phyloP scores from a whole-genome alignment of 2,888 invertebrate species.

The Mythimna lalbum region DNA sequence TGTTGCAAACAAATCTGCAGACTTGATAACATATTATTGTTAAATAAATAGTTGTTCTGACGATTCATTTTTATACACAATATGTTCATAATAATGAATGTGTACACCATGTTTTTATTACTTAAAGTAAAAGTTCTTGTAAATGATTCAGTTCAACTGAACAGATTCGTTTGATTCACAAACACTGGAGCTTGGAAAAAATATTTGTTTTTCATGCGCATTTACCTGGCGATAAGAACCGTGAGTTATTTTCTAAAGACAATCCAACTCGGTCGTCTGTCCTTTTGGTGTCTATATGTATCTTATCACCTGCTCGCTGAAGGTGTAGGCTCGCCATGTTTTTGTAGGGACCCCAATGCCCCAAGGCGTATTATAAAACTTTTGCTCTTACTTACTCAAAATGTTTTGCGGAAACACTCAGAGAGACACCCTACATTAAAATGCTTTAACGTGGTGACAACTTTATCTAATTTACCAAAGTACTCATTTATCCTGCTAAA shows the following conservation, averaged over 20 bases:
- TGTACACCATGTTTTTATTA: background rate
- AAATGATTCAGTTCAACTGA: background rate
- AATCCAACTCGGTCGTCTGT: background rate
- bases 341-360: constrained; percentile 10
- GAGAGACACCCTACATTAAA: background rate
- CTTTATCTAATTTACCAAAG: constrained; percentile 8
- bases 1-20: background rate
- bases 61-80: no score
- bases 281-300: background rate
- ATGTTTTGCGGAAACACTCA: constrained; percentile 26
- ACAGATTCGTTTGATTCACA: background rate
- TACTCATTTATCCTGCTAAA: background rate
- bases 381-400: constrained; percentile 12
- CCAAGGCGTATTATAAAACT: constrained; percentile 26
- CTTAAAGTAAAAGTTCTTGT: background rate
- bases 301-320: background rate
- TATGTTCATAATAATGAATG: no score
- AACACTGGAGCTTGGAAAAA: background rate
- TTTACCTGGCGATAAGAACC: background rate
- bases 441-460: constrained; percentile 19
- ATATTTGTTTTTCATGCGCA: constrained; percentile 2
- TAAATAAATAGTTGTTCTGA: no score
- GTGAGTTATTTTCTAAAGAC: background rate
- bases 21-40: no score
- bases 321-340: constrained; percentile 18